Evolutionary conservation across 2,113 vertebrate species (phyloP).

Genomic region (Enhydra lutris): DNA sequence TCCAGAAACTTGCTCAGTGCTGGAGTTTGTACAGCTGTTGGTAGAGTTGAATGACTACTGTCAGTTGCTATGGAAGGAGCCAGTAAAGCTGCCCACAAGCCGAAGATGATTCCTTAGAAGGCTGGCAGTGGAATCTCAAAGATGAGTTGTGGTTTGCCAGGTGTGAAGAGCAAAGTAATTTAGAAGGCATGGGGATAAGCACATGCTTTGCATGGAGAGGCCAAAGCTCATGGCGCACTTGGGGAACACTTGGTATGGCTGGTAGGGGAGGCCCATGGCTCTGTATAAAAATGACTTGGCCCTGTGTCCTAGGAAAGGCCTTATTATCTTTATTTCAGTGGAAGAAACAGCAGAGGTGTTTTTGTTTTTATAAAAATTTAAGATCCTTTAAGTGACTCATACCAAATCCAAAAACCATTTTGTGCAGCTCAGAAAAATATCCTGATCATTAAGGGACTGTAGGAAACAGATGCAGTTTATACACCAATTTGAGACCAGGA

Average conservation of each 20-base stretch:
- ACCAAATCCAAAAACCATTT: neutral
- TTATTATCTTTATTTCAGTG: neutral
- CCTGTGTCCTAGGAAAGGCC: neutral
- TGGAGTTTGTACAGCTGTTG: neutral
- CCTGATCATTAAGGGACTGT: neutral
- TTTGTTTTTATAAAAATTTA: neutral
- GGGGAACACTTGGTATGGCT: neutral
- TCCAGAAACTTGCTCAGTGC: neutral
- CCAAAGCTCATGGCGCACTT: neutral
- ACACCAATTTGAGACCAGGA: neutral
- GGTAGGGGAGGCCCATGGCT: neutral
- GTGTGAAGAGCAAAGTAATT: neutral
- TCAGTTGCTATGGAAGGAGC: neutral
- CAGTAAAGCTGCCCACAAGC: neutral
- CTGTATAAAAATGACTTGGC: neutral
- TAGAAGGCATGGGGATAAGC: neutral
- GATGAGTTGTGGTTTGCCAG: neutral
- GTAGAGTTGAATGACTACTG: neutral
- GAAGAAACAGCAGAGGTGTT: neutral
- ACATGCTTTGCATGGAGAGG: rapidly evolving
- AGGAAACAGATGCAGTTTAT: neutral
- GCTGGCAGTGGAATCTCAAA: neutral
- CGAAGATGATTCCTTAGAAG: neutral
- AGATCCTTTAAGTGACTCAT: neutral
- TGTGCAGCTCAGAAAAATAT: neutral